These are phyloP conservation scores for Tubiluchus corallicola DNA, from an alignment of 2,888 invertebrate species.

Conservation along the genomic window DNA sequence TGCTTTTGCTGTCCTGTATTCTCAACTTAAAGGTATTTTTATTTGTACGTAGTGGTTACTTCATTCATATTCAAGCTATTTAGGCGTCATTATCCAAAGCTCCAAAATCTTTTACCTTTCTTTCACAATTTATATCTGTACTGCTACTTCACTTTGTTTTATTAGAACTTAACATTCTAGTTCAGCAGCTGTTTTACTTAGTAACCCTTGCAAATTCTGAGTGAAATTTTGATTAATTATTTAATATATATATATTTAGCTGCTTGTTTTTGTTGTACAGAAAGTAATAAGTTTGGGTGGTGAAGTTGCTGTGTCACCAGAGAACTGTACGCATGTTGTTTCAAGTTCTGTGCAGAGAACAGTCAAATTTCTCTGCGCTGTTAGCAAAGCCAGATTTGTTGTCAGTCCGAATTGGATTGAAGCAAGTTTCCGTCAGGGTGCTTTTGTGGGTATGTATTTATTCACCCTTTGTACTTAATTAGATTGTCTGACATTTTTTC, in stretches of 20 bases:
- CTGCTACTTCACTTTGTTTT: no score
- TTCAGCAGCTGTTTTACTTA: no score
- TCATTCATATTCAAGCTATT: no score
- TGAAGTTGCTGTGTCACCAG: slow-evolving; percentile 47
- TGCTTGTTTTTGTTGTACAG: slow-evolving; percentile 24
- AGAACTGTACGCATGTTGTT: slow-evolving; percentile 72
- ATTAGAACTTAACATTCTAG: no score
- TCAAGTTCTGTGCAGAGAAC: slow-evolving; percentile 61
- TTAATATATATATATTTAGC: not conserved
- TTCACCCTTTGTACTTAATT: not conserved
- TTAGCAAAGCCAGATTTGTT: slow-evolving; percentile 59
- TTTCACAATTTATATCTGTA: no score
- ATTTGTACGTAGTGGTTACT: no score
- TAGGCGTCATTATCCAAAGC: no score
- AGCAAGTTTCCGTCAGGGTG: slow-evolving; percentile 57
- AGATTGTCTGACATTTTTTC: slow-evolving; percentile 4
- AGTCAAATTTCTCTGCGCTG: slow-evolving; percentile 62
- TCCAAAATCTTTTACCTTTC: no score
- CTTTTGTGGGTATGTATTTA: slow-evolving; percentile 44
- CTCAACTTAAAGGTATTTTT: no score
- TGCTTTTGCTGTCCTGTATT: no score
- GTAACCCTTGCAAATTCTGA: no score
- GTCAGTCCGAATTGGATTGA: slow-evolving; percentile 65
- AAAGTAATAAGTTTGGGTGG: slow-evolving; percentile 59
- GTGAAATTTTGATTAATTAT: slow-evolving; percentile 5